phyloP scores from a whole-genome alignment of 2,113 vertebrate species.

The Rhinopomastus cyanomelas region DNA sequence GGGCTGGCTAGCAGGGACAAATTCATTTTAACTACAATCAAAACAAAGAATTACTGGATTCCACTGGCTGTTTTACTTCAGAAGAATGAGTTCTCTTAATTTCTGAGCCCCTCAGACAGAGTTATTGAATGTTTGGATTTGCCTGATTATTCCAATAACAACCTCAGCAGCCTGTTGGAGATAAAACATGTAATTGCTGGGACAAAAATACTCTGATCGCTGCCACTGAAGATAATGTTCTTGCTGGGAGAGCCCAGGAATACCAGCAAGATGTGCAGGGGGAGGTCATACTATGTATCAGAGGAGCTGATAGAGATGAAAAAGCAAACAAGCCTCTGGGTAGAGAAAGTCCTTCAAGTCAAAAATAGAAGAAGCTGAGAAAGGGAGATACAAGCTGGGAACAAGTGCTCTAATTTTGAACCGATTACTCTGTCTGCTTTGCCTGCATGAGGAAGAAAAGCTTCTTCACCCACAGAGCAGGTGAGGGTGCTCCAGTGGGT shows the following conservation, averaged over 20 bases:
- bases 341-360: constrained; percentile 23
- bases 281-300: constrained; percentile 36
- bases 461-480: not conserved
- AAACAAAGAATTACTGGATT: not conserved
- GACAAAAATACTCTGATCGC: constrained; percentile 32
- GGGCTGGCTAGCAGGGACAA: not conserved
- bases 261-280: not conserved
- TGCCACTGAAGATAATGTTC: constrained; percentile 37
- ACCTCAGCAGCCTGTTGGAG: not conserved
- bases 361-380: constrained; percentile 46
- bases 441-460: not conserved
- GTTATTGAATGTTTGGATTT: not conserved
- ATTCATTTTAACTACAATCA: not conserved
- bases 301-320: constrained; percentile 12
- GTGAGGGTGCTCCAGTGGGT: not conserved
- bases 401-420: constrained; percentile 33
- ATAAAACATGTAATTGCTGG: constrained; percentile 48
- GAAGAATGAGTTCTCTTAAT: not conserved
- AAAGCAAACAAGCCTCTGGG: constrained; percentile 23
- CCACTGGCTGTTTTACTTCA: not conserved
- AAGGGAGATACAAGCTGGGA: constrained; percentile 1
- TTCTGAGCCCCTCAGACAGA: not conserved
- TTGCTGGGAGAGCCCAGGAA: constrained; percentile 24
- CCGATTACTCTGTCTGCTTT: not conserved
- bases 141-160: constrained; percentile 12